Base-by-base conservation (phyloP, 2,113 vertebrate genomes). In the Oreotrochilus melanogaster region DNA sequence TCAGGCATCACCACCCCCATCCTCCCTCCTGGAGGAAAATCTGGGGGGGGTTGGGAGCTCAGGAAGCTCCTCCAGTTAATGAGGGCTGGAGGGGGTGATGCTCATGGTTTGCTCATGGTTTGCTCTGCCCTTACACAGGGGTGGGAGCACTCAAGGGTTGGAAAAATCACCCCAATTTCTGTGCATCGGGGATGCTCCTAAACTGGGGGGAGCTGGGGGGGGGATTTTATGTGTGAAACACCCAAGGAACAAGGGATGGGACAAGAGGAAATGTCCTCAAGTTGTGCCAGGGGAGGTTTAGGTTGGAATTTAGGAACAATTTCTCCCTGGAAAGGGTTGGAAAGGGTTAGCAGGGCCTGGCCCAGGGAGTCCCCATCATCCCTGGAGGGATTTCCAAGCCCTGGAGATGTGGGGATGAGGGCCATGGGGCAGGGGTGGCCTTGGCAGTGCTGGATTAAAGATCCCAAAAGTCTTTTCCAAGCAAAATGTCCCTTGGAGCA, bases 11-110 rank as follows among this genome's bases (percentile, higher is more conserved):
- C 1, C 2, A 18, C 43, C 80, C 43, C 66, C 86, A 8, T 11
- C 75, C 43, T 50, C 17, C 9, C 42, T 28, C 60, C 86, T 39
- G 2, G 18, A 48, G 18, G 37, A 11, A 18, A 65, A 19, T 24
- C 43, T 43, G 24, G 2, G 0, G 2, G 17, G 35, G 51, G 47
- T 71, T 51, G 73, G 14, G 18, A 37, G 60, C 31, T 64, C 16
- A 51, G 0, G 0, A 48, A 70, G 45, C 9, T 74, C 42, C 17
- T 0, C 1, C 35, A 48, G 50, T 14, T 70, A 43, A 50, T 9
- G 61, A 57, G 18, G 30, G n/a, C n/a, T 7, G 48, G 50, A 3
- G 35, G 33, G 45, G 22, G 18, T 14, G 10, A 4, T 2, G 3
- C 30, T 18, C 7, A 21, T 48, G 47, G 19, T 48, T 75, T 70